Conservation (phyloP, 2,113 vertebrate species). For the Zapornia atra region DNA sequence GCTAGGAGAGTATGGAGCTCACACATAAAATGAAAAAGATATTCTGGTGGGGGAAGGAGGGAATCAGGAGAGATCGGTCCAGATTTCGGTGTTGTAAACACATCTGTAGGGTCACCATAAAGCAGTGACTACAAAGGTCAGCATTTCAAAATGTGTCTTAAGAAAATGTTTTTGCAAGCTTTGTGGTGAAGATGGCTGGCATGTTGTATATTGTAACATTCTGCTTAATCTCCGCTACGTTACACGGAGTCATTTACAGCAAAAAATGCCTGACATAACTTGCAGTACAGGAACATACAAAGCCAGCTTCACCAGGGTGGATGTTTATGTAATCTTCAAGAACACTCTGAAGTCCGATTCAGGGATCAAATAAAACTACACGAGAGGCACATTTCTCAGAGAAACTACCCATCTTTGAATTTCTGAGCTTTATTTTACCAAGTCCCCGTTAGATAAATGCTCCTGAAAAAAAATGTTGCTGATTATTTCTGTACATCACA, state of each 20-base stretch:
- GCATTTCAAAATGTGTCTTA: conserved; percentile 59
- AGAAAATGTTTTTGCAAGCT: conserved; percentile 64
- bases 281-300: conserved; percentile 52
- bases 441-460: neutral
- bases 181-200: conserved; percentile 43
- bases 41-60: neutral
- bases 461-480: neutral
- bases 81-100: conserved; percentile 52
- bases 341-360: conserved; percentile 39
- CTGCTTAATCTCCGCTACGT: conserved; percentile 46
- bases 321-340: conserved; percentile 33
- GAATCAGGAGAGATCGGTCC: neutral
- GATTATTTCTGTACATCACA: neutral
- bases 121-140: conserved; percentile 51
- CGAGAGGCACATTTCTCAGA: conserved; percentile 16
- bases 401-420: neutral
- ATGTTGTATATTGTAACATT: conserved; percentile 61
- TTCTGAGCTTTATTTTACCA: conserved; percentile 14
- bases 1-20: neutral
- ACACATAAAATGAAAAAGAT: conserved; percentile 12
- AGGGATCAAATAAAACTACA: conserved; percentile 41
- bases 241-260: conserved; percentile 18
- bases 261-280: conserved; percentile 64
- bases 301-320: conserved; percentile 18
- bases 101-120: conserved; percentile 53